These are phyloP conservation scores for Petromus typicus DNA, from an alignment of 2,113 vertebrate species.

Conservation along the genomic window DNA sequence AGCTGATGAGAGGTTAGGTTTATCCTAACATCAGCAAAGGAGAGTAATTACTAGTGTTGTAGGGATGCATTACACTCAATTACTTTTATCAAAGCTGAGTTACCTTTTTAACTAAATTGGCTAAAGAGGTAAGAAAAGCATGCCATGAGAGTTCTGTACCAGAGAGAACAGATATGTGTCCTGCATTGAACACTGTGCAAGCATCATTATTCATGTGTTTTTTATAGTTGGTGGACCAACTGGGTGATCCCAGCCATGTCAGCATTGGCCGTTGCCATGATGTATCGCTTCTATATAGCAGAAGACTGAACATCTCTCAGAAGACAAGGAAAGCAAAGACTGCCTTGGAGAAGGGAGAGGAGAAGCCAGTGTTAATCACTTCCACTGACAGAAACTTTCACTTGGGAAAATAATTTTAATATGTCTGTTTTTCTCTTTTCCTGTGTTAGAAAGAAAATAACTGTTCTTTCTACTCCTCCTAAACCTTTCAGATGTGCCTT, in stretches of 20 bases:
- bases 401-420: constrained; percentile 66
- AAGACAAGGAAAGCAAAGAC: constrained; percentile 59
- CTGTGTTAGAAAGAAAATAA: constrained; percentile 19
- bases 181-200: not conserved
- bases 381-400: constrained; percentile 60
- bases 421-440: not conserved
- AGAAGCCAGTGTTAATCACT: constrained; percentile 44
- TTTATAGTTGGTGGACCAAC: constrained; percentile 91
- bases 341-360: constrained; percentile 54
- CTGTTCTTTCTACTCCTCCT: constrained; percentile 42
- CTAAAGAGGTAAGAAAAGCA: not conserved
- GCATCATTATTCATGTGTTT: constrained; percentile 59
- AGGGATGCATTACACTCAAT: not conserved
- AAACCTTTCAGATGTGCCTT: constrained; percentile 82
- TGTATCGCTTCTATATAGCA: constrained; percentile 90
- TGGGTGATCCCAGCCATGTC: constrained; percentile 91
- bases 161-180: not conserved
- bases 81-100: not conserved
- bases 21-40: not conserved
- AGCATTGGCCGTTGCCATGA: constrained; percentile 88
- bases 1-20: not conserved
- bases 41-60: rapidly evolving
- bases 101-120: not conserved
- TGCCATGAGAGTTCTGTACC: not conserved
- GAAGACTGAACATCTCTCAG: constrained; percentile 83